A percentile compares a stretch with the other conserved stretches of the same genome.
phyloP scores from a whole-genome alignment of 1,140 invertebrate species.

The Drosophila navojoa region DNA sequence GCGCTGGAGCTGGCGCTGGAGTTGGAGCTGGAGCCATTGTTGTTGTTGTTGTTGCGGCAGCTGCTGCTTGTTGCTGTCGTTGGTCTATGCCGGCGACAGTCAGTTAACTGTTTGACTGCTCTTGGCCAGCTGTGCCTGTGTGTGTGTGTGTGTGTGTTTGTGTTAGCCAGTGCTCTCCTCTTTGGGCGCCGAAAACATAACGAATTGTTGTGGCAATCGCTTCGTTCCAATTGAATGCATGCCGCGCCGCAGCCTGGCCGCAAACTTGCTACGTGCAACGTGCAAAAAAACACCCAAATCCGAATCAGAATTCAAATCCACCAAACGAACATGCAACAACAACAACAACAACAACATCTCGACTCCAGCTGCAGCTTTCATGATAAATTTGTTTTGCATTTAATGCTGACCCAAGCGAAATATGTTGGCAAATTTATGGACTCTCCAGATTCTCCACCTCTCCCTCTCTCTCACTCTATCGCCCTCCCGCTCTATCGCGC shows the following conservation, averaged over 20 bases:
- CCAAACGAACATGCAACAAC: conserved; percentile 2
- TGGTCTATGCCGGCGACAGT: conserved; percentile 53
- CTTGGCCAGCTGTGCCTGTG: conserved; percentile 50
- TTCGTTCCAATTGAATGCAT: conserved; percentile 80
- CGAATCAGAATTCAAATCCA: conserved; percentile 35
- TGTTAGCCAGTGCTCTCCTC: conserved; percentile 38
- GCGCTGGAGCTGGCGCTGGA: conserved; percentile 42
- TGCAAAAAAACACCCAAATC: conserved; percentile 43
- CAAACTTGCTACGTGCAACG: conserved; percentile 38
- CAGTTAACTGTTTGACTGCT: conserved; percentile 66
- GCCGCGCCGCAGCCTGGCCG: conserved; percentile 63
- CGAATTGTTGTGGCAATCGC: conserved; percentile 81
- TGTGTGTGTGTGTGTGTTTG: background rate
- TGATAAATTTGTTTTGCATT: conserved; percentile 57
- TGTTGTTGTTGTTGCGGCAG: conserved; percentile 45
- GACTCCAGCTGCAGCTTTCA: conserved; percentile 34
- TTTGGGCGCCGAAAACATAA: conserved; percentile 77
- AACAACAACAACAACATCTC: background rate
- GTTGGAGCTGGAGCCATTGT: conserved; percentile 56
- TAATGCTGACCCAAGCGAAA: conserved; percentile 49
- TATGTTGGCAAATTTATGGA: conserved; percentile 50
- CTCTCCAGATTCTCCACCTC: background rate
- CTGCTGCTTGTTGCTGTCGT: conserved; percentile 9
- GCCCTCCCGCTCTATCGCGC: background rate
- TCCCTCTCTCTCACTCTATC: background rate